A percentile compares a stretch with the other conserved stretches of the same genome.
phyloP scores from a whole-genome alignment of 2,888 invertebrate species.

The Caenorhabditis wallacei region DNA sequence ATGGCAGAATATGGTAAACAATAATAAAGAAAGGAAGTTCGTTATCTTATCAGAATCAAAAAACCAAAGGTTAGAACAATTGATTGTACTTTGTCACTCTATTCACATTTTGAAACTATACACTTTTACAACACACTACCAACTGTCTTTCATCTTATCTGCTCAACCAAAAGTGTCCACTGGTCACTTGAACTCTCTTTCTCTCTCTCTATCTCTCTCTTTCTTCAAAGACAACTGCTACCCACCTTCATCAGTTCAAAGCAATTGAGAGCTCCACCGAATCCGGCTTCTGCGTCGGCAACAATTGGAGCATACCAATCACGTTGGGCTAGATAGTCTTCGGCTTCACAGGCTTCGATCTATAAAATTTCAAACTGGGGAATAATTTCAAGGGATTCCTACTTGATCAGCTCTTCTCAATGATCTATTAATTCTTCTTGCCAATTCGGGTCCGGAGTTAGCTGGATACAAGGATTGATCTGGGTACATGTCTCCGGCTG shows the following conservation, averaged over 20 bases:
- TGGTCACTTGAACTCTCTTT: too few species aligned
- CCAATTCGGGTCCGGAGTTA: slow-evolving; percentile 83
- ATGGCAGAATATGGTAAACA: slow-evolving; percentile 4
- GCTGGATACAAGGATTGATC: slow-evolving; percentile 84
- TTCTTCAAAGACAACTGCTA: background rate
- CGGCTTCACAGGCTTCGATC: slow-evolving; percentile 81
- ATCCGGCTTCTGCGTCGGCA: slow-evolving; percentile 84
- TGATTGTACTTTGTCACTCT: background rate
- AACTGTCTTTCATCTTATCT: slow-evolving; percentile 1
- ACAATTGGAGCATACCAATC: slow-evolving; percentile 83
- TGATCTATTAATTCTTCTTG: slow-evolving; percentile 82
- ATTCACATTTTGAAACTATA: background rate
- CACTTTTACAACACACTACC: slow-evolving; percentile 19
- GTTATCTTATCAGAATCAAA: background rate
- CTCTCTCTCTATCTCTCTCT: too few species aligned
- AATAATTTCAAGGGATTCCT: background rate
- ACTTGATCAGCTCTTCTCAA: slow-evolving; percentile 83
- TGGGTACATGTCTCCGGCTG: slow-evolving; percentile 84
- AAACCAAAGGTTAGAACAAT: background rate
- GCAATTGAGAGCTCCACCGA: slow-evolving; percentile 84
- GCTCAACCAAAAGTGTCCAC: too few species aligned
- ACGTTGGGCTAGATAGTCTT: slow-evolving; percentile 81
- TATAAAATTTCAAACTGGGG: slow-evolving; percentile 48
- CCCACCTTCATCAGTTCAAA: slow-evolving; percentile 83
- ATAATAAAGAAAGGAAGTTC: background rate